Conservation (phyloP, 2,797 vertebrate species). For the Mus minutoides region DNA sequence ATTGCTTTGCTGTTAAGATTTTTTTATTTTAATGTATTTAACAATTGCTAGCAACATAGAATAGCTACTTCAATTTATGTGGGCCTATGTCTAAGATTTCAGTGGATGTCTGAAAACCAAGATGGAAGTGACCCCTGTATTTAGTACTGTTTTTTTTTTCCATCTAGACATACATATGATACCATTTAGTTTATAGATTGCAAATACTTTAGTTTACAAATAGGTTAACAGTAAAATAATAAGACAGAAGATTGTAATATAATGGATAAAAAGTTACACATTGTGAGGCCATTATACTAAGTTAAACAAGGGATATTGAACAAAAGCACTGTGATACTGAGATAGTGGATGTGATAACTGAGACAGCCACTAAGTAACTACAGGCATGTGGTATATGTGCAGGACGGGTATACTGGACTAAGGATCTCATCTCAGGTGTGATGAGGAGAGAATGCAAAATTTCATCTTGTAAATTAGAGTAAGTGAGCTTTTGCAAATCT, state of each 20-base stretch:
- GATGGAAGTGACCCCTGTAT: background rate
- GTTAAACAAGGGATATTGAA: background rate
- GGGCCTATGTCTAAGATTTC: background rate
- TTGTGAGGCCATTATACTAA: background rate
- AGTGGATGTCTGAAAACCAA: background rate
- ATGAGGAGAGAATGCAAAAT: background rate
- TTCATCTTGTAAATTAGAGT: background rate
- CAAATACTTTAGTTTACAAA: background rate
- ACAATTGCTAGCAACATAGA: conserved; percentile 13
- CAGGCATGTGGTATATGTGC: background rate
- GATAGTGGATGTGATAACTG: background rate
- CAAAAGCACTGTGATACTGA: background rate
- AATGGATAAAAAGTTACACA: background rate
- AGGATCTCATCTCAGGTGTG: background rate
- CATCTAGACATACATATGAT: background rate
- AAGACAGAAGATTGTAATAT: background rate
- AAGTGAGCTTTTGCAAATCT: background rate
- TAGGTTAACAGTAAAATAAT: background rate
- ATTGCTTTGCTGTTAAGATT: background rate
- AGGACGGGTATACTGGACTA: background rate
- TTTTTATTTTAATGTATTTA: conserved; percentile 50
- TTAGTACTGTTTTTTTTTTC: background rate
- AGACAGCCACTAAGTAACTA: background rate
- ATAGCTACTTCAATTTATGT: background rate
- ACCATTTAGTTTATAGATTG: background rate